Evolutionary conservation across 2,113 vertebrate species (phyloP).

Genomic region (Colius striatus): DNA sequence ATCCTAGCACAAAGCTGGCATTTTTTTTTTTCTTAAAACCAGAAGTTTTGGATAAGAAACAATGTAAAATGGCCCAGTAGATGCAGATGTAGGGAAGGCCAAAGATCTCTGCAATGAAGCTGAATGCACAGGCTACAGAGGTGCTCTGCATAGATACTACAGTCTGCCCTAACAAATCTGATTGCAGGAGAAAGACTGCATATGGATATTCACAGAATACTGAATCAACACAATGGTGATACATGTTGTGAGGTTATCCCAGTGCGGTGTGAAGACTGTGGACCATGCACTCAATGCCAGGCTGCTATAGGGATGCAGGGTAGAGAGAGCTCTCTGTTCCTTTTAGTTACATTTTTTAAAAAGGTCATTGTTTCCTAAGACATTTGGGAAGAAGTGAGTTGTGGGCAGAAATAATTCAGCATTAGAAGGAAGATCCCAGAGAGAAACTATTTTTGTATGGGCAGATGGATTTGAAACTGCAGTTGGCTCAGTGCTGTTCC

Average conservation of each 20-base stretch:
- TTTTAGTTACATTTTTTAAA: not conserved
- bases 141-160: not conserved
- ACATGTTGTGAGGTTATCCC: not conserved
- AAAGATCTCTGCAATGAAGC: not conserved
- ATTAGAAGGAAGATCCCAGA: constrained; percentile 64
- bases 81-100: not conserved
- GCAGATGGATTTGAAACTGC: constrained; percentile 64
- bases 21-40: not conserved
- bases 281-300: not conserved
- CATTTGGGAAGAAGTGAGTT: not conserved
- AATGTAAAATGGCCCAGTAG: not conserved
- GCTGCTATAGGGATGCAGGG: not conserved
- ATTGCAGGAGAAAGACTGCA: not conserved
- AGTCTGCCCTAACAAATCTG: not conserved
- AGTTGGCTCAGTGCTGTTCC: constrained; percentile 57
- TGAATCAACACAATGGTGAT: not conserved
- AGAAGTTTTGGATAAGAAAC: not conserved
- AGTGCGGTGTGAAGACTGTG: not conserved
- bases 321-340: not conserved
- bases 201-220: not conserved
- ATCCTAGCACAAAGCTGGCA: accelerated
- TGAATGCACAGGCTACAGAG: not conserved
- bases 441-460: constrained; percentile 43
- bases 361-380: not conserved
- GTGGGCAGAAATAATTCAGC: constrained; percentile 45